Evolutionary conservation across 2,888 invertebrate species (phyloP).

Genomic region (Nesidiocoris tenuis): DNA sequence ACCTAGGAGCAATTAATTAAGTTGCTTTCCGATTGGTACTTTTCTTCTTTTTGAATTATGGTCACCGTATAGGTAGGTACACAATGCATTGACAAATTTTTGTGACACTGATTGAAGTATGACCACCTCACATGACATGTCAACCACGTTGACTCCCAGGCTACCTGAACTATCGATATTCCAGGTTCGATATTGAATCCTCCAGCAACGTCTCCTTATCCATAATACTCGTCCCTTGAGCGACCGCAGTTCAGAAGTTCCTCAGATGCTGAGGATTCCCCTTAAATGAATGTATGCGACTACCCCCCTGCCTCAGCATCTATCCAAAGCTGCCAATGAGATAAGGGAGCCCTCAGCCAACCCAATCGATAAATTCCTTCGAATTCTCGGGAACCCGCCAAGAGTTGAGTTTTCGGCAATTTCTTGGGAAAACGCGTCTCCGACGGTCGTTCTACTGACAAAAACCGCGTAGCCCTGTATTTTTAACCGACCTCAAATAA

Average conservation of each 20-base stretch:
- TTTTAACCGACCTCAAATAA: no score
- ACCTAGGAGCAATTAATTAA: no score
- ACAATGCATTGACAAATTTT: no score
- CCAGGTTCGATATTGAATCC: neutral
- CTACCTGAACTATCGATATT: no score
- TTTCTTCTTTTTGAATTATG: no score
- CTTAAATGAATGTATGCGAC: neutral
- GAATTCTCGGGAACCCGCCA: neutral
- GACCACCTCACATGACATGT: no score
- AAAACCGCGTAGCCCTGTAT: no score
- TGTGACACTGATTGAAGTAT: no score
- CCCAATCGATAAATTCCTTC: neutral
- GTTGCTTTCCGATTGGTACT: no score
- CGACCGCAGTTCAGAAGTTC: neutral
- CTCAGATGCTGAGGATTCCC: neutral
- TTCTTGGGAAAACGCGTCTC: neutral
- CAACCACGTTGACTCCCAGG: no score
- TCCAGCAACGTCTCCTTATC: neutral
- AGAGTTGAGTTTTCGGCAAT: neutral
- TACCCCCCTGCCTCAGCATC: neutral
- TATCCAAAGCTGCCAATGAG: neutral
- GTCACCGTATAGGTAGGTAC: no score
- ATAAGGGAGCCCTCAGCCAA: slow-evolving; percentile 2
- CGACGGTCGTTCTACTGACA: no score
- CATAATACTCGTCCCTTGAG: neutral